Evolutionary conservation across 2,113 vertebrate species (phyloP), one percentile per base, ranked within the genome.

Genomic region (Calidris pugnax): DNA sequence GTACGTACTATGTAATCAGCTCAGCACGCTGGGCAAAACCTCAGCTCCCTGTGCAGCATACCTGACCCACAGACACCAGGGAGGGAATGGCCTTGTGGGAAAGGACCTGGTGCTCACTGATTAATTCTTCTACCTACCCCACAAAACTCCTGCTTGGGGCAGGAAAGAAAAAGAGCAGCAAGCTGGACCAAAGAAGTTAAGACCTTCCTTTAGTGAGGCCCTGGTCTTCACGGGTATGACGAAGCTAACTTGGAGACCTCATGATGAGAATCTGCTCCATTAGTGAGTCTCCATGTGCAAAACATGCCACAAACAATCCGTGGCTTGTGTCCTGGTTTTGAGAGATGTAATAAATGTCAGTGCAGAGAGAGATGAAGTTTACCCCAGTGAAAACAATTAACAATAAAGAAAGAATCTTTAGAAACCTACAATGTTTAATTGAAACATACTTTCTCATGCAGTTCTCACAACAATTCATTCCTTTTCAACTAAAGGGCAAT

Each of bases 31-130:
- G 27, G 26, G 37, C 37, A 37, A 81, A 85, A 27, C 28, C 33
- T 30, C 69, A 22, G 32, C 18, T 92, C 33, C 5, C 24, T 63
- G 27, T 1, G 2, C 16, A n/a, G 50, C 35, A 50, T 2, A 20
- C 14, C 35, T 39, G 28, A 23, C 17, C 17, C 55, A 28, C 20
- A 62, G 30, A 41, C 21, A 27, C 14, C 2, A 4, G 11, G 6
- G 8, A 57, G 3, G 19, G 6, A 7, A 73, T 32, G 17, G 41
- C 0, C 0, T 1, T 0, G 21, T 33, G 45, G 27, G 37, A 47
- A 76, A 74, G 19, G 10, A 51, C 8, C 16, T 62, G 33, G 8
- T 67, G 14, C 24, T 81, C 7, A 22, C 17, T 22, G 22, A 7
- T 62, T 67, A 32, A 48, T 77, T 62, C 67, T 85, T 35, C 22